phyloP scores from a whole-genome alignment of 2,888 invertebrate species.

The Dendrolimus houi region DNA sequence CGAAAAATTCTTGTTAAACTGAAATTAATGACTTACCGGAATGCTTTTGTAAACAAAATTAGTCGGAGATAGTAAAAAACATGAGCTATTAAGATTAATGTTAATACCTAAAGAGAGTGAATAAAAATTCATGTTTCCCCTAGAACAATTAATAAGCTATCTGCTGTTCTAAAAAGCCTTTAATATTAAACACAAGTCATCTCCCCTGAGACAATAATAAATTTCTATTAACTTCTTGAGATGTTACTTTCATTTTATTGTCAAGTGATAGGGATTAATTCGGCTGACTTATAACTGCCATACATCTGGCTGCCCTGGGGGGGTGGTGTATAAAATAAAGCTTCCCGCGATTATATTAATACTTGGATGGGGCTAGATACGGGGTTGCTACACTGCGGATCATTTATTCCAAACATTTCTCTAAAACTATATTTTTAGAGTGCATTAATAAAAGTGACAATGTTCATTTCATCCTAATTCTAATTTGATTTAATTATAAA shows the following conservation, averaged over 20 bases:
- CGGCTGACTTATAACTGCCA: conserved; percentile 74
- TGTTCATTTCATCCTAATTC: too few species aligned
- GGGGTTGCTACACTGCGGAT: conserved; percentile 8
- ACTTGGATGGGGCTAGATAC: conserved; percentile 44
- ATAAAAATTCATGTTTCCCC: too few species aligned
- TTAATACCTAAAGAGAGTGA: too few species aligned
- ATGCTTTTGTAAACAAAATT: not conserved
- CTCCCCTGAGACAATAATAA: conserved; percentile 53
- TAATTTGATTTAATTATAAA: too few species aligned
- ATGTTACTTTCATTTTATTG: conserved; percentile 70
- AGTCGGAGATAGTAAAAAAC: not conserved
- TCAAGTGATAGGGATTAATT: conserved; percentile 74
- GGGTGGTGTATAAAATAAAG: conserved; percentile 68
- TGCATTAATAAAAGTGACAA: too few species aligned
- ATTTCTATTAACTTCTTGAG: conserved; percentile 70
- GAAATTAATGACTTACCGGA: too few species aligned
- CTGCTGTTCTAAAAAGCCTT: conserved; percentile 8
- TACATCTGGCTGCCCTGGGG: conserved; percentile 63
- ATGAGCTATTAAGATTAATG: not conserved
- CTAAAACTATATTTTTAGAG: too few species aligned
- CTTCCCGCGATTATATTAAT: conserved; percentile 72
- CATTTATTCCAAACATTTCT: too few species aligned
- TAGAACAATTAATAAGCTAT: too few species aligned
- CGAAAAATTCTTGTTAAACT: too few species aligned
- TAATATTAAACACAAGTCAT: conserved; percentile 36